These are phyloP conservation scores for Grantiella picta DNA, from an alignment of 2,113 vertebrate species.

Conservation along the genomic window DNA sequence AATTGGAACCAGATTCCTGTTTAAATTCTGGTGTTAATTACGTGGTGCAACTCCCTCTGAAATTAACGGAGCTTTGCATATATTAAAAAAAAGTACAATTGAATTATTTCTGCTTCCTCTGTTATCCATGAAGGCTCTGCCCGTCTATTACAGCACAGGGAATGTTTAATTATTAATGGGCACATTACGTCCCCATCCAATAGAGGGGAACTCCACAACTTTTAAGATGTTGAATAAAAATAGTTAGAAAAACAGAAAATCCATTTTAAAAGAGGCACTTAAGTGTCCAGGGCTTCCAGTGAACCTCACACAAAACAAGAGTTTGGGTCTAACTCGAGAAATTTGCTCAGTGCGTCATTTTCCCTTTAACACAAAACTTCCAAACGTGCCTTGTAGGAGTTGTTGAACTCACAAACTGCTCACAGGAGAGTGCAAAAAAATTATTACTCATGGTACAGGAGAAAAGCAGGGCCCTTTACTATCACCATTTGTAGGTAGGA, in stretches of 20 bases:
- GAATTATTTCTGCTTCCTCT: slow-evolving; percentile 34
- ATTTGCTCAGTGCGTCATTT: neutral
- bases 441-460: neutral
- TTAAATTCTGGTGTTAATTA: slow-evolving; percentile 52
- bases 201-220: neutral
- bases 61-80: slow-evolving; percentile 25
- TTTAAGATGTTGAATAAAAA: neutral
- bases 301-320: neutral
- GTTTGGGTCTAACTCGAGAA: neutral
- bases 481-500: neutral
- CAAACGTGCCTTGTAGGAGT: neutral
- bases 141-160: slow-evolving; percentile 30
- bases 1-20: slow-evolving; percentile 46
- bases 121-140: neutral
- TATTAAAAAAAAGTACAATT: neutral
- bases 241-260: neutral
- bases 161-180: slow-evolving; percentile 10
- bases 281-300: neutral
- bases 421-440: neutral
- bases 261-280: neutral
- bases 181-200: neutral
- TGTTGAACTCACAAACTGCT: neutral
- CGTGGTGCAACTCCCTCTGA: slow-evolving; percentile 22
- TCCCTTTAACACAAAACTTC: neutral
- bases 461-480: neutral